phyloP scores from a whole-genome alignment of 1,140 invertebrate genomes.

The Phthorimaea operculella region DNA sequence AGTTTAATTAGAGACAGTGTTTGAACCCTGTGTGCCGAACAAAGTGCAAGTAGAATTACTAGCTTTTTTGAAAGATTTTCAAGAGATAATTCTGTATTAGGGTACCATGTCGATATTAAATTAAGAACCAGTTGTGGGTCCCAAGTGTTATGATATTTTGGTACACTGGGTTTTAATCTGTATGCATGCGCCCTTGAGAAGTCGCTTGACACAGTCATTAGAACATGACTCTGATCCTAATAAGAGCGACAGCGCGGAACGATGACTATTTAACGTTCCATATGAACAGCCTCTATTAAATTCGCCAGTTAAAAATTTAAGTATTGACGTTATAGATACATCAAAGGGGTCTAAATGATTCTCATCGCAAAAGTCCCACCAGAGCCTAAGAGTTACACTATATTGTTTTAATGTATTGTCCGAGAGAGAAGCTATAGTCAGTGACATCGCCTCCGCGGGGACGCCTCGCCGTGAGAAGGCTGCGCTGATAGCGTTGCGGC shows the following conservation, averaged over 20 bases:
- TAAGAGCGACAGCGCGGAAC: constrained; percentile 9
- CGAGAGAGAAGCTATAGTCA: constrained; percentile 5
- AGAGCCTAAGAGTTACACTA: background rate
- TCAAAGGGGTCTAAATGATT: constrained; percentile 1
- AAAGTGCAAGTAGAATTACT: too few relatives aligned
- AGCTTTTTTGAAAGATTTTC: too few relatives aligned
- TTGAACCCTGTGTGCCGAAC: too few relatives aligned
- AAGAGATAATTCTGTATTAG: too few relatives aligned
- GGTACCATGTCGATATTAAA: too few relatives aligned
- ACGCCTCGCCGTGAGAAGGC: constrained; percentile 3
- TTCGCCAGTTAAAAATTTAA: constrained; percentile 4
- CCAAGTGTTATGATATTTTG: too few relatives aligned
- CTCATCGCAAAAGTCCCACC: constrained; percentile 7
- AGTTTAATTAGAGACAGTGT: too few relatives aligned
- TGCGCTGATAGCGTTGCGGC: constrained; percentile 7
- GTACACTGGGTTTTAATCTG: too few relatives aligned
- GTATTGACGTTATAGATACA: background rate
- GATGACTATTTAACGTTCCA: constrained; percentile 7
- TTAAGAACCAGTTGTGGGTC: too few relatives aligned
- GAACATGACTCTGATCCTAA: constrained; percentile 5
- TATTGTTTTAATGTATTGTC: constrained; percentile 7
- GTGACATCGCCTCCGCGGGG: background rate
- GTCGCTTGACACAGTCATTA: too few relatives aligned
- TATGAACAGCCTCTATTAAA: constrained; percentile 9
- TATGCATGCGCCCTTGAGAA: too few relatives aligned